phyloP scores from a whole-genome alignment of 2,888 invertebrate genomes.

The Xestia ashworthii region DNA sequence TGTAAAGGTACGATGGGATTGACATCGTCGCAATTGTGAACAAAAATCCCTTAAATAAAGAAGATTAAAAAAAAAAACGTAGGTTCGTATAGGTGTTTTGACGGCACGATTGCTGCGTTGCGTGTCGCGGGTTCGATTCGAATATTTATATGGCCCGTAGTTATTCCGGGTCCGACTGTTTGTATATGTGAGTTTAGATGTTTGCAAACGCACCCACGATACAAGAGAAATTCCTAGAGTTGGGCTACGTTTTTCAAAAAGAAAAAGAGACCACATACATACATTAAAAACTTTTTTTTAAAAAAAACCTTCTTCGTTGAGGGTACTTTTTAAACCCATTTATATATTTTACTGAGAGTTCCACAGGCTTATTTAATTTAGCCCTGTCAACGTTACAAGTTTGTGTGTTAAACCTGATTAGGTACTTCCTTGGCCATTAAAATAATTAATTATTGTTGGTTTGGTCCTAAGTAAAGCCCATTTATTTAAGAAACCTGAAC shows the following conservation, averaged over 20 bases:
- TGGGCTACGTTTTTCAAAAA: neutral
- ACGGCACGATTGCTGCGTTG: neutral
- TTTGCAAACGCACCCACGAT: neutral
- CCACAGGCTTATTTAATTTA: neutral
- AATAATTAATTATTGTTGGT: neutral
- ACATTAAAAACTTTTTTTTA: no score
- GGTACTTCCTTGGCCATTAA: neutral
- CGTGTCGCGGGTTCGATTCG: neutral
- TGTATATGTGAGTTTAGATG: neutral
- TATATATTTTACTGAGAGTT: no score
- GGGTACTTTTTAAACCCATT: no score
- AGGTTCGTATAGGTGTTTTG: neutral
- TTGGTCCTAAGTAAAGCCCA: neutral
- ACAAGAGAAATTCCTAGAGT: neutral
- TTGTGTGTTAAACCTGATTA: neutral
- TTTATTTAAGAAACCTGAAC: slow-evolving; percentile 14
- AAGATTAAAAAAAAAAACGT: no score
- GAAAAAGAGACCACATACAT: neutral
- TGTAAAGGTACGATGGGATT: no score
- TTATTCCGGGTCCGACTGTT: no score
- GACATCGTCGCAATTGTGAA: no score
- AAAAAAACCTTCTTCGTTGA: no score
- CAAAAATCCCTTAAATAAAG: no score
- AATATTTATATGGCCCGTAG: no score
- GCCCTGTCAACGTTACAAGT: neutral